Base-by-base conservation (phyloP, 1,140 invertebrate species). In the Anastatus disparis region DNA sequence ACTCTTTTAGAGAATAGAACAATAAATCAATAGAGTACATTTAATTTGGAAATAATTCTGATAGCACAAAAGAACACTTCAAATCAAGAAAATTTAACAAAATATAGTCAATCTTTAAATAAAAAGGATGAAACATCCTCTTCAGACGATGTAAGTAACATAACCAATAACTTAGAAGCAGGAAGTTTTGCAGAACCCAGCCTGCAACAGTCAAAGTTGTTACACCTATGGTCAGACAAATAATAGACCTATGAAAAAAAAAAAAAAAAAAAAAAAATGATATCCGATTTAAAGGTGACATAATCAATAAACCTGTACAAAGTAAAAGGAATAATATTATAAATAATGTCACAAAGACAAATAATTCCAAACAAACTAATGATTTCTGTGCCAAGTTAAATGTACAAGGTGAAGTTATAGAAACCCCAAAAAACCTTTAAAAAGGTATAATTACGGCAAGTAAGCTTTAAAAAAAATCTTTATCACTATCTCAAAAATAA, bases 101-200 rank as follows among this genome's bases (percentile, higher is more conserved):
- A 65, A 63, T 52, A 55, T 20, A 69, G 56, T 69, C 56, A 53
- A 55, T 46, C 13, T 31, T 10, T 24, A n/a, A 46, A 17, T 63
- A 71, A 44, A 64, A 26, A 42, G 15, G 42, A 24, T 15, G 61
- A 42, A 0, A 38, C 38, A 38, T 17, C 40, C 26, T 62, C 75
- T n/a, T 71, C 77, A 15, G 79, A 84, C 1, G 77, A 82, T 73
- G 71, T 83, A 2, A 74, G 52, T 29, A 79, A 84, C 20, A 81
- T 85, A 27, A 79, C 80, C 13, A 55, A 81, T 62, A 78, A 79
- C 66, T 71, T 84, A 7, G 72, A 76, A 58, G 50, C 56, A 10
- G 69, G 72, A 63, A 42, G 38, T 26, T 29, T 56, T 9, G 10
- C 58, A 20, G 72, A 79, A 68, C 74, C 38, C 38, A 24, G 27